These are phyloP conservation scores for Aplidium turbinatum DNA, from an alignment of 23 tunicate species.

Conservation along the genomic window DNA sequence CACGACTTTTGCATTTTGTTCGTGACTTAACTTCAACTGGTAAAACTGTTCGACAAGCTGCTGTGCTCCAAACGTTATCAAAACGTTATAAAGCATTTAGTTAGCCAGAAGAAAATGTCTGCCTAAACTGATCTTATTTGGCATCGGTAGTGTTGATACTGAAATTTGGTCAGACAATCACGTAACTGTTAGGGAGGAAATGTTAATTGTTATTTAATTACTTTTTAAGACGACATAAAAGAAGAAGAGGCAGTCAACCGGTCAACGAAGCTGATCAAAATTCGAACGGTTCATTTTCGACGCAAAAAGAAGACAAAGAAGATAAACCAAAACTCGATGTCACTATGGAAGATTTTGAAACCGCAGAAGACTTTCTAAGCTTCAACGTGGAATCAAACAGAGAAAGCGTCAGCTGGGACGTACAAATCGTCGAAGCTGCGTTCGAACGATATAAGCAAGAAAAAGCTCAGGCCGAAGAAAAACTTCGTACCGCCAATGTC, in stretches of 20 bases:
- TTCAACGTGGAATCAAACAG: constrained; percentile 44
- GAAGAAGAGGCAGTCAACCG: constrained; percentile 73
- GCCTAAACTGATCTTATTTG: too few species aligned
- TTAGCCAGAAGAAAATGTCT: too few species aligned
- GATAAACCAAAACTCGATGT: not conserved
- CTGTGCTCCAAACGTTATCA: too few species aligned
- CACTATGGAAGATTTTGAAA: constrained; percentile 38
- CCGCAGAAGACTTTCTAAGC: constrained; percentile 58
- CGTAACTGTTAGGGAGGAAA: too few species aligned
- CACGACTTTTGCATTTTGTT: too few species aligned
- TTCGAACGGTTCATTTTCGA: not conserved
- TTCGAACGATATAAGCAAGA: constrained; percentile 63
- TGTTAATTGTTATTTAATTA: too few species aligned
- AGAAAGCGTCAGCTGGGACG: constrained; percentile 86
- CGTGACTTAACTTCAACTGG: too few species aligned
- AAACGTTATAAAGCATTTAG: too few species aligned
- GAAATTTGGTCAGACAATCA: too few species aligned
- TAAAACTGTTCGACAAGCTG: too few species aligned
- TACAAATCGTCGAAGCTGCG: constrained; percentile 78
- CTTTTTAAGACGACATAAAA: constrained; percentile 59
- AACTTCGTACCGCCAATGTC: too few species aligned
- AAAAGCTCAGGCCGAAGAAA: constrained; percentile 6
- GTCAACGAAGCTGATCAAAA: constrained; percentile 44
- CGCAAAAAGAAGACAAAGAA: not conserved
- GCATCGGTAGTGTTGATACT: too few species aligned